phyloP scores from a whole-genome alignment of 2,888 invertebrate species.

The Helicoverpa assulta region DNA sequence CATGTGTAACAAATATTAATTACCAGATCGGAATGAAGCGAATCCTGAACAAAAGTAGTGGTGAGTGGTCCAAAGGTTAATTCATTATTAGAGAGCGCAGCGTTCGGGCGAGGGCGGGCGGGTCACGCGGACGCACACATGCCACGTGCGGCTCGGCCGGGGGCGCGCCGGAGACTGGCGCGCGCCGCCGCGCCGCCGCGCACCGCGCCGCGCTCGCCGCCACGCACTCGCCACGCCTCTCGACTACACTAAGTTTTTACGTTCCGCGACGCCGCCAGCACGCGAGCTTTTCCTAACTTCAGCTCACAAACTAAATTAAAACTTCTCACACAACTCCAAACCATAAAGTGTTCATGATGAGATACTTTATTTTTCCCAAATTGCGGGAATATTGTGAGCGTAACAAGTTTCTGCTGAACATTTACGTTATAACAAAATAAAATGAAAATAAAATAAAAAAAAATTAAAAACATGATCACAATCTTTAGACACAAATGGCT shows the following conservation, averaged over 20 bases:
- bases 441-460: too few species aligned
- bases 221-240: conserved; percentile 49
- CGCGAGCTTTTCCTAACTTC: conserved; percentile 16
- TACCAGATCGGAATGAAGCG: conserved; percentile 52
- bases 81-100: conserved; percentile 47
- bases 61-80: conserved; percentile 41
- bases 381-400: not conserved
- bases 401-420: too few species aligned
- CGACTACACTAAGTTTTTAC: conserved; percentile 46
- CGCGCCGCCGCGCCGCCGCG: conserved; percentile 49
- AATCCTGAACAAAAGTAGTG: conserved; percentile 43
- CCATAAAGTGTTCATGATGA: not conserved
- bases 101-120: conserved; percentile 6
- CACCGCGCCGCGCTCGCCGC: conserved; percentile 27
- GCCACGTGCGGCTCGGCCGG: conserved; percentile 31
- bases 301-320: conserved; percentile 15
- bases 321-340: conserved; percentile 16
- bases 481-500: too few species aligned
- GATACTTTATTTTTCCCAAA: not conserved
- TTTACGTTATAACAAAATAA: too few species aligned
- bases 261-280: conserved; percentile 10
- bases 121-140: conserved; percentile 51
- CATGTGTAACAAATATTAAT: conserved; percentile 39
- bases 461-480: too few species aligned
- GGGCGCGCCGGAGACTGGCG: conserved; percentile 53